Base-by-base conservation (phyloP, 2,888 invertebrate species). In the Cryptophagus acutangulus region DNA sequence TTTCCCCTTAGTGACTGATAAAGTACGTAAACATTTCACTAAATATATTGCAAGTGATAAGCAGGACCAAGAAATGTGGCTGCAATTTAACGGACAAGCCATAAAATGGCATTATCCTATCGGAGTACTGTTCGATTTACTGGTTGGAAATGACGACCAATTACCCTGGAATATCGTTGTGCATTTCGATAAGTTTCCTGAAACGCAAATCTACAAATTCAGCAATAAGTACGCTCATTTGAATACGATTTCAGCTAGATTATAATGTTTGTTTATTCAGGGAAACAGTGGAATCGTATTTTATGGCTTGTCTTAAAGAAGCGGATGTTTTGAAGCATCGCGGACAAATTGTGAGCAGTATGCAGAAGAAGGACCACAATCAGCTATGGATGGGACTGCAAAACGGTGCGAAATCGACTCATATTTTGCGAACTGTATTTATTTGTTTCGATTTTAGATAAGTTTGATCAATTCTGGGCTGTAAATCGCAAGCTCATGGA, bases 381-480 rank as follows among this genome's bases (percentile, higher is more conserved):
- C 93, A 95, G 61, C 73, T 99, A 9, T 99, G 96, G 96, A 75
- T 86, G 33, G 96, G 96, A 17, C 72, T 99, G 47, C 82, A 87
- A 62, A 93, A 95, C 75, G 94, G 90, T 90, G 74, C 44, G 30
- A 30, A 34, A 10, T 25, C 16, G 6, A 38, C 14, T 28, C 6
- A 36, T 15, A 26, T 28, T 18, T n/a, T 29, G 12, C 2, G 12
- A 35, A 8, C n/a, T n/a, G 17, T 10, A 2, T 50, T 41, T 38
- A 49, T 33, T 46, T n/a, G n/a, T n/a, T n/a, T n/a, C n/a, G n/a
- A n/a, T 75, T 76, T 33, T 70, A 89, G 90, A 96, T 67, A 94
- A 93, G 71, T 99, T 97, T 73, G 97, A 99, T 68, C 96, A 96
- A 69, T 99, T 99, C 70, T 99, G 97, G 97, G 85, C 92, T 2